These are phyloP conservation scores for Tetranychus cinnabarinus DNA, from an alignment of 1,140 invertebrate genomes.

Conservation along the genomic window DNA sequence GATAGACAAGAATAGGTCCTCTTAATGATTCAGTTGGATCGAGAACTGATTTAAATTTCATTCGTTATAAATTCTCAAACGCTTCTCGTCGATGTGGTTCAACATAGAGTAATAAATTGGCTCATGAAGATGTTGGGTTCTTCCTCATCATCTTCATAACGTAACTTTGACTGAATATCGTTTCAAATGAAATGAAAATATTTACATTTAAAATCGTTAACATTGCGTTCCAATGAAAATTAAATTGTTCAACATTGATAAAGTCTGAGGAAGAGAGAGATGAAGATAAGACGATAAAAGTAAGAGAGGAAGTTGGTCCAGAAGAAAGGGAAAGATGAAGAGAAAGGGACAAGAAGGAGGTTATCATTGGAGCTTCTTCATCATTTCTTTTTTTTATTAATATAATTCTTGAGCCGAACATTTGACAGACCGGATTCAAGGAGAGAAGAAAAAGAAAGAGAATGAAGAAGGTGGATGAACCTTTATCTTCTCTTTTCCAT, in stretches of 20 bases:
- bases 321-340: neutral
- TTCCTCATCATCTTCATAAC: too few species aligned
- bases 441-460: neutral
- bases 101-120: slow-evolving; percentile 80
- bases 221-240: too few species aligned
- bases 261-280: too few species aligned
- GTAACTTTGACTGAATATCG: too few species aligned
- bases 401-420: neutral
- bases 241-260: too few species aligned
- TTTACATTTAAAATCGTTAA: too few species aligned
- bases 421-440: neutral
- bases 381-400: neutral
- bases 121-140: too few species aligned
- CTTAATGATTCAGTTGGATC: slow-evolving; percentile 69
- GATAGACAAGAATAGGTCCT: slow-evolving; percentile 67
- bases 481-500: neutral
- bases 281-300: neutral
- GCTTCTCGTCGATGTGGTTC: slow-evolving; percentile 82
- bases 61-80: slow-evolving; percentile 59
- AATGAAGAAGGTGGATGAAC: neutral
- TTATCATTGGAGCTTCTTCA: neutral
- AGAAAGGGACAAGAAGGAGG: neutral
- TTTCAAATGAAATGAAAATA: too few species aligned
- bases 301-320: neutral
- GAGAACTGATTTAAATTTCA: slow-evolving; percentile 76